A percentile compares a stretch with the other conserved stretches of the same genome.
Conservation (phyloP, 2,113 vertebrate species). For the Fulmarus glacialis region DNA sequence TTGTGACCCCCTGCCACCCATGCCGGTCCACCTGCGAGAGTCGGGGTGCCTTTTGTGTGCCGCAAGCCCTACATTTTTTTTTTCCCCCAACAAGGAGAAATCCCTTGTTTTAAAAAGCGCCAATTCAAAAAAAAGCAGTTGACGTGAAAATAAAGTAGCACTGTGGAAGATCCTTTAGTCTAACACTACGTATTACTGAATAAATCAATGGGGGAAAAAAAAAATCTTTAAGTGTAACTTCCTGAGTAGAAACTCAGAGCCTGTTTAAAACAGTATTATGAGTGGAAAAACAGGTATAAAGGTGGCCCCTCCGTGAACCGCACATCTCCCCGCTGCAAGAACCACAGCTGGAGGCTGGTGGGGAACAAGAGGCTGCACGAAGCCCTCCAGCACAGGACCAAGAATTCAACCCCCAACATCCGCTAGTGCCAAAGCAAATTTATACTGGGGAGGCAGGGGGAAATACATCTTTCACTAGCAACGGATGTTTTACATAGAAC, state of each 20-base stretch:
- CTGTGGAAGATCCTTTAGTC: not conserved
- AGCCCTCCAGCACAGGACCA: not conserved
- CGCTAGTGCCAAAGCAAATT: not conserved
- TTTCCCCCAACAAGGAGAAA: not conserved
- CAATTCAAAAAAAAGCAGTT: not conserved
- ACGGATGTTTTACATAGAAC: not conserved
- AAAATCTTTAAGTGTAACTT: not conserved
- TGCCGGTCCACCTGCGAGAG: not conserved
- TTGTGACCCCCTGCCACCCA: not conserved
- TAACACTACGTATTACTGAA: not conserved
- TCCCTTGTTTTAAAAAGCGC: not conserved
- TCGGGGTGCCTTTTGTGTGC: not conserved
- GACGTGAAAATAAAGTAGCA: not conserved
- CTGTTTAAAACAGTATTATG: not conserved
- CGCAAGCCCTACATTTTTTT: not conserved
- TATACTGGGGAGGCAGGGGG: not conserved
- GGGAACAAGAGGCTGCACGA: not conserved
- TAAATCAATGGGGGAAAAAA: not conserved
- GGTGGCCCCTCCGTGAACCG: not conserved
- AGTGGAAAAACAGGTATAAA: not conserved
- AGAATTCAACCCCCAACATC: not conserved
- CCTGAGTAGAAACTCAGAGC: not conserved
- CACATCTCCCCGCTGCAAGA: not conserved
- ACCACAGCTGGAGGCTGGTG: not conserved
- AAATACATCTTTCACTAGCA: not conserved